Percentiles rank a stretch among this genome's conserved stretches.
These are phyloP conservation scores for Vespertilio murinus DNA, from an alignment of 2,797 vertebrate species.

Conservation along the genomic window DNA sequence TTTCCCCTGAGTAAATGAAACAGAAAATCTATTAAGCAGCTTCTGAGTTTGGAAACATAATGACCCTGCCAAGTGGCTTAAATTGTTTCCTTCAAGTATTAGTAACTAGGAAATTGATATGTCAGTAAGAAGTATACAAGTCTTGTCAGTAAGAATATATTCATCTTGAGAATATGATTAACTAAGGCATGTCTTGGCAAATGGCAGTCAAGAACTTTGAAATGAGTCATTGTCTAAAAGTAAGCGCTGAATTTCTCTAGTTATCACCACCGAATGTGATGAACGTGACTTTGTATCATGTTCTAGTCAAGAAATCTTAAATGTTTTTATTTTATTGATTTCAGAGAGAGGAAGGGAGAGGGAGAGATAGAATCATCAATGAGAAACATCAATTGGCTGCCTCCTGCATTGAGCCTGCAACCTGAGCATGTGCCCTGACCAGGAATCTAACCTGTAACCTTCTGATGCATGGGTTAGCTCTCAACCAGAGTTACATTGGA, in stretches of 20 bases:
- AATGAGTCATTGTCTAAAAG: constrained; percentile 67
- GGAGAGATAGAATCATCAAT: no score
- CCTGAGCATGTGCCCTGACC: no score
- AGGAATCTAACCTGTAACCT: no score
- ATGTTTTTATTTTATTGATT: no score
- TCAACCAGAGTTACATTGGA: no score
- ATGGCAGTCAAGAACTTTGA: constrained; percentile 52
- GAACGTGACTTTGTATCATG: constrained; percentile 26
- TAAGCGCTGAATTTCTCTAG: background rate
- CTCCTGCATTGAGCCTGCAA: no score
- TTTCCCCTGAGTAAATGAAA: constrained; percentile 48
- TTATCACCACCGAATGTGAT: constrained; percentile 20
- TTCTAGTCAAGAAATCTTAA: background rate
- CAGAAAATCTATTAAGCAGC: constrained; percentile 40
- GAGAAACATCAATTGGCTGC: no score
- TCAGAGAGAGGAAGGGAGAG: no score
- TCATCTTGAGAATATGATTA: constrained; percentile 61
- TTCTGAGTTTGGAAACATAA: constrained; percentile 54
- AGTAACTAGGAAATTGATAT: constrained; percentile 66
- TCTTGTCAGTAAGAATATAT: constrained; percentile 52
- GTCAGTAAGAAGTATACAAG: constrained; percentile 45
- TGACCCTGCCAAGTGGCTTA: constrained; percentile 60
- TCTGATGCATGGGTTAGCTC: no score
- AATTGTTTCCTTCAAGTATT: constrained; percentile 70
- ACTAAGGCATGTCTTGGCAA: constrained; percentile 47